These are phyloP conservation scores for Cairina moschata DNA, from an alignment of 2,113 vertebrate genomes.

Conservation along the genomic window DNA sequence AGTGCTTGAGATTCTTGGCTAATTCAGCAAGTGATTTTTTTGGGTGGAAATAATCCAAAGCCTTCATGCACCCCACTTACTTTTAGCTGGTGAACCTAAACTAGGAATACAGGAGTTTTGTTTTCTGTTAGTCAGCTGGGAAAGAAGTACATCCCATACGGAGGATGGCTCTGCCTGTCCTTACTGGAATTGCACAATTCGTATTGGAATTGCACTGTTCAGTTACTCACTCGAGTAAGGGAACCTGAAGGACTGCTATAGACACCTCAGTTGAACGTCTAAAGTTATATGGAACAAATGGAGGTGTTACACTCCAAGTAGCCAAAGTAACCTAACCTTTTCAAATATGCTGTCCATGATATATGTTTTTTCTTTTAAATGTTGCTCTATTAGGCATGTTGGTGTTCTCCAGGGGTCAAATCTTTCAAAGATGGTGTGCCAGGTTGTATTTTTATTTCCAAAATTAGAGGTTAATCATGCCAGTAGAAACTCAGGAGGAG, in stretches of 20 bases:
- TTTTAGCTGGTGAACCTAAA: background rate
- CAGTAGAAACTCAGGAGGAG: slow-evolving; percentile 34
- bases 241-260: background rate
- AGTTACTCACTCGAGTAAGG: background rate
- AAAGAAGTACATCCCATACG: background rate
- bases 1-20: background rate
- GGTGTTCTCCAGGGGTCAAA: slow-evolving; percentile 3
- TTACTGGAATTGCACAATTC: background rate
- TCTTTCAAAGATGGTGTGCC: slow-evolving; percentile 25
- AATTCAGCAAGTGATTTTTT: background rate
- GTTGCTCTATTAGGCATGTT: background rate
- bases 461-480: slow-evolving; percentile 55
- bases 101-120: background rate
- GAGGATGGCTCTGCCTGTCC: background rate
- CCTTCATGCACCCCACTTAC: background rate
- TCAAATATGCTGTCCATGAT: background rate
- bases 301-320: background rate
- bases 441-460: slow-evolving; percentile 66
- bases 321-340: background rate
- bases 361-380: background rate
- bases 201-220: background rate
- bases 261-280: background rate
- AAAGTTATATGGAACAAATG: background rate
- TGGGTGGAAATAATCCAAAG: background rate
- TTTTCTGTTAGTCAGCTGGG: background rate